Conservation (phyloP, 2,888 invertebrate genomes). For the Clusia tigrina region DNA sequence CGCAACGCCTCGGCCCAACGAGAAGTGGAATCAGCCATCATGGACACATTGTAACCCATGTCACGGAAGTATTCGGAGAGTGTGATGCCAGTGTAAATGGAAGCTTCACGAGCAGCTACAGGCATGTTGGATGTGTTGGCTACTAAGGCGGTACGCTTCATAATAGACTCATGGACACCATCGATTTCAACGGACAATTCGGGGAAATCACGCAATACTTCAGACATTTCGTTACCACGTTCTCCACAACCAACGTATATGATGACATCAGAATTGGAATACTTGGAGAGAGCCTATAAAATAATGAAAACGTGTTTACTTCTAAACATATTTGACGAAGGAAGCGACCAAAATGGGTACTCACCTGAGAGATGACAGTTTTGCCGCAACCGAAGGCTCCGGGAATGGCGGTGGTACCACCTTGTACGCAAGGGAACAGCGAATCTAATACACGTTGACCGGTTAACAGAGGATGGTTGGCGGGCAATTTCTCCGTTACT, state of each 20-base stretch:
- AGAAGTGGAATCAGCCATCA: conserved; percentile 99
- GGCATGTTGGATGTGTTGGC: conserved; percentile 99
- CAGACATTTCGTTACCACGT: conserved; percentile 99
- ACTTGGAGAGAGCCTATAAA: conserved; percentile 91
- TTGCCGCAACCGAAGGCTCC: conserved; percentile 99
- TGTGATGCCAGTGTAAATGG: conserved; percentile 99
- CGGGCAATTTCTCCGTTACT: conserved; percentile 95
- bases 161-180: conserved; percentile 96
- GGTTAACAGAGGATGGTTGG: conserved; percentile 97
- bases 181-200: conserved; percentile 97
- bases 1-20: conserved; percentile 99
- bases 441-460: conserved; percentile 98
- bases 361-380: conserved; percentile 89
- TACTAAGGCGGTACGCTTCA: conserved; percentile 99
- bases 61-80: conserved; percentile 99
- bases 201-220: conserved; percentile 98
- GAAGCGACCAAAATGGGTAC: background rate
- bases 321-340: background rate
- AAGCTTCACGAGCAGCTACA: conserved; percentile 99
- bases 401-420: conserved; percentile 98
- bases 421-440: conserved; percentile 98
- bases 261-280: conserved; percentile 99
- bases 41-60: conserved; percentile 99
- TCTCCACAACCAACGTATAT: conserved; percentile 99
- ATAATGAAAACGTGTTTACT: background rate